Evolutionary conservation across 2,888 invertebrate genomes (phyloP), one percentile per base, ranked within the genome.

Genomic region (Empis livida): DNA sequence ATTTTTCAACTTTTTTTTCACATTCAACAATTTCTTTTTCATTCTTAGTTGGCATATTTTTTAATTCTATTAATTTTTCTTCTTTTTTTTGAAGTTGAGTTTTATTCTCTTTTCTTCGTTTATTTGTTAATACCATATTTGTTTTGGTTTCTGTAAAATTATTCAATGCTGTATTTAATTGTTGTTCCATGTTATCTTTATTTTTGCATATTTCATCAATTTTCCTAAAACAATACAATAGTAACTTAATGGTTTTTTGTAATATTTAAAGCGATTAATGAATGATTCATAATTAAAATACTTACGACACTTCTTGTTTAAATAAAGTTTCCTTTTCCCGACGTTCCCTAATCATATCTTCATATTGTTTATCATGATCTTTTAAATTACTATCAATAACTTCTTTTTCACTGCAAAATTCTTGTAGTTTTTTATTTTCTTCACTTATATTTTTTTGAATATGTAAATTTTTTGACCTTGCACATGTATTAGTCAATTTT

Each of bases 401-500:
- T n/a, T 79, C 76, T 43, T 84, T 72, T 10, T 71, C 70, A n/a
- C 73, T 73, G 55, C 77, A 76, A 23, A 82, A 70, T 47, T 78
- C 76, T 3, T 71, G 71, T 41, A 79, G 71, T 57, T 81, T 75
- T 51, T 75, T 73, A 46, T 74, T 73, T 1, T 76, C 72, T 55
- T 77, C 73, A 55, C 73, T 72, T 5, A 66, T 55, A 59, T 79
- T 75, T 59, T 79, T 79, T 67, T 91, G 89, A 54, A 78, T 76
- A 30, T 84, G 63, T 57, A 78, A 74, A 69, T 89, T 88, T 57
- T 81, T 79, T 3, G 78, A 76, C 45, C 76, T 72, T 2, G 78
- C 74, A 2, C 83, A 72, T 4, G 75, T 74, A 64, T 99, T 99
- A 62, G 93, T 89, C 16, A 80, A 64, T 54, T 80, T 80, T 56